Conservation (phyloP, 2,113 vertebrate genomes). For the Lagopus muta region DNA sequence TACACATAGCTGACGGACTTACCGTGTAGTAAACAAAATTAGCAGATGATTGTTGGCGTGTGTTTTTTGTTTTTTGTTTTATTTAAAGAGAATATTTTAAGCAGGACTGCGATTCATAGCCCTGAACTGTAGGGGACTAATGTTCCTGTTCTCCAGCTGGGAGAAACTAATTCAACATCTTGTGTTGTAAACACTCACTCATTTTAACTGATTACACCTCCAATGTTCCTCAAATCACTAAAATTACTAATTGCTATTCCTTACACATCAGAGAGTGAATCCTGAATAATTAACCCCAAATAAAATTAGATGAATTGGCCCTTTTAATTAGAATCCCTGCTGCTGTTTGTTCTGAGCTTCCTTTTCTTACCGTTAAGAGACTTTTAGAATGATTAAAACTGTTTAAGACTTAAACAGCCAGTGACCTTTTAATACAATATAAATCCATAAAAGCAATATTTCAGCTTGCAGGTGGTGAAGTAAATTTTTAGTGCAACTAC, state of each 20-base stretch:
- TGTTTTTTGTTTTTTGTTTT: background rate
- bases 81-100: slow-evolving; percentile 72
- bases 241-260: slow-evolving; percentile 97
- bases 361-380: slow-evolving; percentile 82
- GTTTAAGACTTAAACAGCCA: slow-evolving; percentile 85
- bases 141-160: slow-evolving; percentile 82
- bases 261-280: slow-evolving; percentile 90
- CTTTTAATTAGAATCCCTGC: slow-evolving; percentile 93
- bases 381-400: slow-evolving; percentile 84
- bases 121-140: slow-evolving; percentile 77
- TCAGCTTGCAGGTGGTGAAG: slow-evolving; percentile 80
- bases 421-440: slow-evolving; percentile 85
- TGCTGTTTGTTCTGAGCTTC: slow-evolving; percentile 87
- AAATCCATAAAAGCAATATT: slow-evolving; percentile 84
- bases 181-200: slow-evolving; percentile 87
- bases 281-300: slow-evolving; percentile 94
- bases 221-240: slow-evolving; percentile 90
- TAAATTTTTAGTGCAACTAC: slow-evolving; percentile 80
- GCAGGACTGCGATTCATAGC: slow-evolving; percentile 66
- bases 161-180: slow-evolving; percentile 83
- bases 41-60: slow-evolving; percentile 47
- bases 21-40: slow-evolving; percentile 53
- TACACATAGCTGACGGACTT: background rate
- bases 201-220: slow-evolving; percentile 93
- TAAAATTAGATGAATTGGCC: slow-evolving; percentile 93